Conservation (phyloP, 2,888 invertebrate species). For the Adela reaumurella region DNA sequence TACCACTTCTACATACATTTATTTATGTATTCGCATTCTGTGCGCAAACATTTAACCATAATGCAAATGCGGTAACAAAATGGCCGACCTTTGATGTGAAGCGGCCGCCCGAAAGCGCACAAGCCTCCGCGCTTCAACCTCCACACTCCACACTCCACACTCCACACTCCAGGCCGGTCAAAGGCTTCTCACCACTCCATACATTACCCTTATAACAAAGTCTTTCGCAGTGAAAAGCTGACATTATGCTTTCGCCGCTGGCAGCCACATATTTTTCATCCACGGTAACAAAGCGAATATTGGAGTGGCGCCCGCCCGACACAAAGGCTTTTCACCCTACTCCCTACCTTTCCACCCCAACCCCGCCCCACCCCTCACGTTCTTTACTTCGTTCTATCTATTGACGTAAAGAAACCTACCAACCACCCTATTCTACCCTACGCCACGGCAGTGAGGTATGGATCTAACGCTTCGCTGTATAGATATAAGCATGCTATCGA, state of each 20-base stretch:
- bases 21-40: too few species aligned
- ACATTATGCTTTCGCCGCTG: background rate
- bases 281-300: constrained; percentile 53
- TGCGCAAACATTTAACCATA: too few species aligned
- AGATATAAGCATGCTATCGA: too few species aligned
- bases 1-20: too few species aligned
- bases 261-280: constrained; percentile 33
- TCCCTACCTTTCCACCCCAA: background rate
- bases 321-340: constrained; percentile 32
- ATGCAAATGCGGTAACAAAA: background rate
- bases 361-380: background rate
- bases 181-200: background rate
- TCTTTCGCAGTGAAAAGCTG: background rate
- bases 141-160: too few species aligned
- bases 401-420: too few species aligned
- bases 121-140: background rate
- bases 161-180: background rate
- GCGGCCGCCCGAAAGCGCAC: background rate
- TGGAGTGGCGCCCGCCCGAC: constrained; percentile 38
- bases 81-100: background rate
- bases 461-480: too few species aligned
- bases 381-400: background rate
- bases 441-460: too few species aligned
- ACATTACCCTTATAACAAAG: background rate
- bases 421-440: too few species aligned